Evolutionary conservation across 2,113 vertebrate genomes (phyloP).

Genomic region (Grammomys dolichurus): DNA sequence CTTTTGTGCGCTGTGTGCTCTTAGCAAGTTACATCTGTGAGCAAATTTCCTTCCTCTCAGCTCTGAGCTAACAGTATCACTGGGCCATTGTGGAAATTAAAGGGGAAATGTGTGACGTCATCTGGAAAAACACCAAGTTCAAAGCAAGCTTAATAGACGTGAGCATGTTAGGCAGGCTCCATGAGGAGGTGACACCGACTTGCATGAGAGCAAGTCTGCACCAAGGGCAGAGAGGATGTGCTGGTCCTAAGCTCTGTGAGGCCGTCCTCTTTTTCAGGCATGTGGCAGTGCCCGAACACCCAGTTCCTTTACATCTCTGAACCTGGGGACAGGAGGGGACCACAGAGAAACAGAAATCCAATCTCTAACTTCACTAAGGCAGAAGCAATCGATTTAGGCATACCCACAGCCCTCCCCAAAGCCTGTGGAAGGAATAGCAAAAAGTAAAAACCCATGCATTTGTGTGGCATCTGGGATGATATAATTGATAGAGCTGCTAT

Average conservation of each 20-base stretch:
- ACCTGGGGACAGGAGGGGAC: neutral
- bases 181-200: neutral
- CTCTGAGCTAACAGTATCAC: neutral
- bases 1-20: neutral
- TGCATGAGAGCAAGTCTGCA: neutral
- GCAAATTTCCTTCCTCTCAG: neutral
- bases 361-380: neutral
- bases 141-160: neutral
- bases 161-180: neutral
- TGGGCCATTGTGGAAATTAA: neutral
- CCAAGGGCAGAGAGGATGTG: neutral
- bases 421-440: neutral
- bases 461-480: neutral
- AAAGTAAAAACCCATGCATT: neutral
- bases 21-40: constrained; percentile 13
- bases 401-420: neutral
- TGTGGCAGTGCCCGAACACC: neutral
- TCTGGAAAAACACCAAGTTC: neutral
- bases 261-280: neutral
- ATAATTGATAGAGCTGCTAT: neutral
- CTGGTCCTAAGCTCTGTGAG: neutral
- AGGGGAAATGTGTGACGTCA: neutral
- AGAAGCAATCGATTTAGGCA: neutral
- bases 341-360: neutral
- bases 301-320: neutral